Base-by-base conservation (phyloP, 2,888 invertebrate genomes). In the Apamea epomidion region DNA sequence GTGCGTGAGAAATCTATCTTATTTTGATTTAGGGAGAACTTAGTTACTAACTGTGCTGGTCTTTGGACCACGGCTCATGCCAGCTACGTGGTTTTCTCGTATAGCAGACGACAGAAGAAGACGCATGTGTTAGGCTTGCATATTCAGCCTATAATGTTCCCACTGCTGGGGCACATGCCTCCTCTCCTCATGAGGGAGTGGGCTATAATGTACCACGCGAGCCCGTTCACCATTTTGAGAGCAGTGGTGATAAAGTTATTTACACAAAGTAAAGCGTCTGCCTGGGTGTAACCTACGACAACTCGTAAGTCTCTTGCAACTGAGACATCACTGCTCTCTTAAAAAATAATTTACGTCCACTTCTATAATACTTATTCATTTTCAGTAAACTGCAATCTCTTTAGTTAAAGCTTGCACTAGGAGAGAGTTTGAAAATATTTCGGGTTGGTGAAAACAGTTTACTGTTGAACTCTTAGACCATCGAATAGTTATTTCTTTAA, bases 1-100 rank as follows among this genome's bases (percentile, higher is more conserved):
- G 83, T 84, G 85, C 88, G 88, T 88, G 89, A 81, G 88, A 87
- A 87, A 81, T 78, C 48, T 60, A 77, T 83, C 4, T 32, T 2
- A 51, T 29, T 74, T 73, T 64, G 25, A 25, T 29, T 64, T 16
- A 29, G 0, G 18, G 21, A 21, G n/a, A 12, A 60, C 0, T n/a
- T 45, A 18, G n/a, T 29, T 18, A 62, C 16, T 0, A 16, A 62
- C 16, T 64, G 18, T 32, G 1, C 62, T 29, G 18, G 18, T 0
- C 1, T 71, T 18, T 71, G 37, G 25, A 10, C 10, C 32, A 32
- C 51, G 2, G 25, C 21, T 29, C 29, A 25, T 54, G 8, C 0
- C 14, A 60, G 29, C 2, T 62, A 29, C 60, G 16, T 25, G n/a
- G 1, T 72, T 60, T 37, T 4, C 7, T 58, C 3, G n/a, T 42